Base-by-base conservation (phyloP, 2,113 vertebrate genomes). In the Hippocampus abdominalis region DNA sequence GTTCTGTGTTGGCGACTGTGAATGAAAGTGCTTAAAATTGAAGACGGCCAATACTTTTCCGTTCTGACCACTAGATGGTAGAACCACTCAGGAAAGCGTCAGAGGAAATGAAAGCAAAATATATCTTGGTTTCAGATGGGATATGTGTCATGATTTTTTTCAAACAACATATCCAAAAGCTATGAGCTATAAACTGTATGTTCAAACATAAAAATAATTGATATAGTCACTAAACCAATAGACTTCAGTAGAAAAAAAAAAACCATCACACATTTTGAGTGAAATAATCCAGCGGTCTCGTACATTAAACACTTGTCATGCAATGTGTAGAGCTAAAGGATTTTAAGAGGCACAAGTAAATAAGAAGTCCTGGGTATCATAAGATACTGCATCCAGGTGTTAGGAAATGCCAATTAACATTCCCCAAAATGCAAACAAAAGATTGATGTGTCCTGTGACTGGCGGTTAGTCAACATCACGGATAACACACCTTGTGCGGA, bases 41-140 rank as follows among this genome's bases (percentile, higher is more conserved):
- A 61, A 29, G 66, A 66, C 32, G 70, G 36, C 21, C 8, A 25
- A 51, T 40, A 1, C 57, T 36, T 85, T 77, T 62, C 36, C 23
- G 4, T 68, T 72, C 2, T n/a, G 36, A 32, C 84, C 90, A 88
- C 85, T 86, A 91, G 88, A 87, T 90, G 87, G 87, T 77, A 69
- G 73, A 75, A 64, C 77, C 68, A 72, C 69, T 79, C 80, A 64
- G 78, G 48, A 15, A 40, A 61, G 59, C 32, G 27, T 53, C 20
- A 53, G 51, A 54, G 51, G n/a, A 23, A 23, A n/a, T n/a, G 21
- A 23, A n/a, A 54, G 51, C 20, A 54, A n/a, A 12, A 23, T 3
- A 54, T 9, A 54, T 10, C n/a, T 1, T 54, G 10, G 6, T 49
- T 49, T 49, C 46, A 20, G 46, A 49, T 49, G 46, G 10, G 13